phyloP scores from a whole-genome alignment of 2,113 vertebrate genomes.

The Bos indicus region DNA sequence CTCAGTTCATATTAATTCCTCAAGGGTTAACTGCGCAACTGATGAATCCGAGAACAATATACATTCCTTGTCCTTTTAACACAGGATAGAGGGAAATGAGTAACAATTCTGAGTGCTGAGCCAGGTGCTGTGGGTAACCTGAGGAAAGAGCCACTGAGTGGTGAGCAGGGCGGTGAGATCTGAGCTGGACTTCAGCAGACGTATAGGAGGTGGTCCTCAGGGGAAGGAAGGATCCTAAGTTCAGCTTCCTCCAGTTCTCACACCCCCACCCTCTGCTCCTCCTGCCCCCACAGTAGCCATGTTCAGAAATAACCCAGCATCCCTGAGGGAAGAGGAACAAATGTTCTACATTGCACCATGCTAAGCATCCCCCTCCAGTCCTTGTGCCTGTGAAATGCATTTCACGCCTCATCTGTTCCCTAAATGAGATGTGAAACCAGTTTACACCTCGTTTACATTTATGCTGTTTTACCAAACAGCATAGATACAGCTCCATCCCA shows the following conservation, averaged over 20 bases:
- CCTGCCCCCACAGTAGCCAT: neutral
- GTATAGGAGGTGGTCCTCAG: neutral
- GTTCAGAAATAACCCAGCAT: conserved; percentile 65
- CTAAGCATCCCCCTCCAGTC: conserved; percentile 66
- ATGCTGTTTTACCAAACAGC: conserved; percentile 73
- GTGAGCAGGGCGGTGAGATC: neutral
- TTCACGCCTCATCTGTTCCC: conserved; percentile 84
- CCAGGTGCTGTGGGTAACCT: neutral
- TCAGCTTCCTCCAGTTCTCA: neutral
- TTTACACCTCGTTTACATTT: conserved; percentile 84
- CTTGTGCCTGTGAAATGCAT: conserved; percentile 77
- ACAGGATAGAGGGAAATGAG: neutral
- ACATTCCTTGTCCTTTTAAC: neutral
- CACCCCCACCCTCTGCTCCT: neutral
- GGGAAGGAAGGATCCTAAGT: neutral
- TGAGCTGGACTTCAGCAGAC: neutral
- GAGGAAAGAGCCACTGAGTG: neutral
- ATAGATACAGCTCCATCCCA: conserved; percentile 64
- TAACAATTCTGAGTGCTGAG: neutral
- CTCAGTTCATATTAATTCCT: neutral
- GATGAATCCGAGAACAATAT: neutral
- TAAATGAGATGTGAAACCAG: conserved; percentile 85
- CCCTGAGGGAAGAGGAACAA: conserved; percentile 55
- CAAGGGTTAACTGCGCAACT: conserved; percentile 34
- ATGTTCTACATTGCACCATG: conserved; percentile 67